Percentiles rank a stretch among this genome's conserved stretches.
Conservation (phyloP, 2,888 invertebrate genomes). For the Chaetogeoica ovagalla region DNA sequence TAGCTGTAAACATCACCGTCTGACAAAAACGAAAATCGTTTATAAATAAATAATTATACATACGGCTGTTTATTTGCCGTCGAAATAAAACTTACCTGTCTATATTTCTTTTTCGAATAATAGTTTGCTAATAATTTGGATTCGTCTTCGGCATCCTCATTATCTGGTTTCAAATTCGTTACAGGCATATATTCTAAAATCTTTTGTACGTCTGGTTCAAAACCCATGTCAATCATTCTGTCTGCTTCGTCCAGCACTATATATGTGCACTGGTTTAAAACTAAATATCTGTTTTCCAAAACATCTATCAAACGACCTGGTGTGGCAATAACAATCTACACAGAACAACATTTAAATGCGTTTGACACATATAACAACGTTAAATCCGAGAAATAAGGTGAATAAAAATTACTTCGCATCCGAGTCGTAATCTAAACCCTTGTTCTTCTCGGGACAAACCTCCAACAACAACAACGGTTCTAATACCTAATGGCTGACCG, state of each 20-base stretch:
- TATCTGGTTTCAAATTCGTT: conserved; percentile 95
- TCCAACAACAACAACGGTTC: conserved; percentile 97
- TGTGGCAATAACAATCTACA: conserved; percentile 94
- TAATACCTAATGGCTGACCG: conserved; percentile 87
- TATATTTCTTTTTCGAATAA: conserved; percentile 91
- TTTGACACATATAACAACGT: neutral
- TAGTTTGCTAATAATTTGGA: conserved; percentile 89
- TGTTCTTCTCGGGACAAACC: conserved; percentile 97
- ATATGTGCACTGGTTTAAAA: conserved; percentile 96
- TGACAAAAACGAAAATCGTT: conserved; percentile 58
- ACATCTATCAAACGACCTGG: conserved; percentile 99
- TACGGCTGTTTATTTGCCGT: neutral
- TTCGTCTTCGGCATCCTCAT: conserved; percentile 97
- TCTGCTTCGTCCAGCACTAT: conserved; percentile 96
- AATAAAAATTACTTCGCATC: conserved; percentile 75
- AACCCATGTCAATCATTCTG: conserved; percentile 99
- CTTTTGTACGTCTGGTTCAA: conserved; percentile 96
- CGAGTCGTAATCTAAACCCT: conserved; percentile 92
- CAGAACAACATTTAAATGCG: conserved; percentile 51
- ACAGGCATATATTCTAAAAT: conserved; percentile 98
- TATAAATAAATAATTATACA: neutral
- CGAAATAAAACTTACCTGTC: conserved; percentile 67
- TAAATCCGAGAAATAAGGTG: neutral
- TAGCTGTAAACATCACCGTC: conserved; percentile 99
- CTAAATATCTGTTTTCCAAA: conserved; percentile 94